phyloP scores from a whole-genome alignment of 2,888 invertebrate species.

The Ophraella communa region DNA sequence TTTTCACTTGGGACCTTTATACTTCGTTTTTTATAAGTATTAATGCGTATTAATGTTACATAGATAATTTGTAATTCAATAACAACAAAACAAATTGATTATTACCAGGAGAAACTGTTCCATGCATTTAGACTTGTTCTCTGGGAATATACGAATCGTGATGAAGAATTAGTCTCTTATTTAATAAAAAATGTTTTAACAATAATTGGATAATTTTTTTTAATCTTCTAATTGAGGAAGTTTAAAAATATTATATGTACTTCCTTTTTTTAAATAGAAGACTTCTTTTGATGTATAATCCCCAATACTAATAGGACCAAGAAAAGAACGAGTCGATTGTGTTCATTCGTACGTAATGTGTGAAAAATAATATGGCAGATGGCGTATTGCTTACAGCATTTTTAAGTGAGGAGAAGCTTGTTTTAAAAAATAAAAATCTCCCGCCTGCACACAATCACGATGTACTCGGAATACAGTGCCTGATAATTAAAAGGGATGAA shows the following conservation, averaged over 20 bases:
- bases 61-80: too few species aligned
- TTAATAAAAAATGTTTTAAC: too few species aligned
- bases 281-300: neutral
- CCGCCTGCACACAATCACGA: conserved; percentile 22
- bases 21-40: too few species aligned
- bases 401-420: conserved; percentile 17
- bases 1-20: too few species aligned
- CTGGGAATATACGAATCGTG: too few species aligned
- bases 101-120: too few species aligned
- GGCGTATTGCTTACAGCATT: conserved; percentile 37
- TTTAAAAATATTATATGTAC: neutral
- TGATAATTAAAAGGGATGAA: neutral
- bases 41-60: too few species aligned
- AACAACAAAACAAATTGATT: too few species aligned
- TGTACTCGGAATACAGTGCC: conserved; percentile 4
- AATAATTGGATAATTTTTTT: too few species aligned
- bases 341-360: conserved; percentile 37
- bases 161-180: too few species aligned
- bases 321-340: conserved; percentile 35
- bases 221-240: too few species aligned
- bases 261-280: neutral
- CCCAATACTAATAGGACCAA: neutral
- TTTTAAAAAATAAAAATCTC: conserved; percentile 19
- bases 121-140: too few species aligned
- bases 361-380: conserved; percentile 40